Evolutionary conservation across 2,888 invertebrate genomes (phyloP), one percentile per base, ranked within the genome.

Genomic region (Drosophila aldrichi): DNA sequence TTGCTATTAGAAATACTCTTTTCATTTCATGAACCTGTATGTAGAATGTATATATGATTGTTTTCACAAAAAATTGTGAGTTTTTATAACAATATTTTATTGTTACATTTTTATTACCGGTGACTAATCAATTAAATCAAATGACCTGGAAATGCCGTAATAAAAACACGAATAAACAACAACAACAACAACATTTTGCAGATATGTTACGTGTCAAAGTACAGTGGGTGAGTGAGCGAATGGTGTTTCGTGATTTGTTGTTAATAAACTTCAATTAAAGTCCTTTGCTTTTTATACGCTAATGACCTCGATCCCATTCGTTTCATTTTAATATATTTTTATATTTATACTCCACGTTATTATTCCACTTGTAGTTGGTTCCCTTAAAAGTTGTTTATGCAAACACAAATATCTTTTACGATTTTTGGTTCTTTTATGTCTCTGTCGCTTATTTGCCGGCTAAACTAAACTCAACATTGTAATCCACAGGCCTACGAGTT

Each of bases 181-280:
- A 72, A 46, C 69, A 67, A 56, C 69, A 72, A 65, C 61, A 77
- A 70, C 74, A 66, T 61, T 58, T 29, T 65, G 61, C 74, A 91
- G 92, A 88, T 57, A 79, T 81, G 75, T 74, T 92, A 73, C 91
- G 91, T 76, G 87, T 92, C 61, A 92, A 90, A 81, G 91, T 92
- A 64, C 91, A 92, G 60, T 92, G 92, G 92, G 92, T 92, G 74
- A 91, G 92, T 92, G n/a, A n/a, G 59, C 14, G 20, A 54, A 32
- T 40, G 40, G n/a, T 10, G 12, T 38, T 55, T 32, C 38, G 36
- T 44, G 51, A 44, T 38, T 43, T 55, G 41, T 22, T 63, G 67
- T 65, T 67, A 74, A 80, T 77, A 71, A 82, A 63, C 76, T 79
- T 74, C 66, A 72, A 70, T 70, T 65, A 64, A 44, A 69, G 49